Evolutionary conservation across 2,888 invertebrate species (phyloP).

Genomic region (Trissolcus brochymenae): DNA sequence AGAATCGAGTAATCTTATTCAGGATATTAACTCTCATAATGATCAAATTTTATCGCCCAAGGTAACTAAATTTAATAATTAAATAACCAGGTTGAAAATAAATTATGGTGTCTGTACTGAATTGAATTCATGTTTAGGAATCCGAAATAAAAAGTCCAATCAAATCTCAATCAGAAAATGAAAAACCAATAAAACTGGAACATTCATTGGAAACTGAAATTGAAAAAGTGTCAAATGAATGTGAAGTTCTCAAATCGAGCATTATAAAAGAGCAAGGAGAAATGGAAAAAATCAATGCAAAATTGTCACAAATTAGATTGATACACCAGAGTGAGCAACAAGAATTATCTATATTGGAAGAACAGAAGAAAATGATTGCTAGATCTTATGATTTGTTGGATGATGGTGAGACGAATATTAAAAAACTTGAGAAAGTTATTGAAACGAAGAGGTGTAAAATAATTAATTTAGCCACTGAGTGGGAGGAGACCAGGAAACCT

Average conservation of each 20-base stretch:
- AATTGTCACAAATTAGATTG: slow-evolving; percentile 66
- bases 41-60: too few relatives aligned
- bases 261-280: slow-evolving; percentile 70
- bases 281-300: slow-evolving; percentile 68
- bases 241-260: slow-evolving; percentile 67
- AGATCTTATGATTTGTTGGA: slow-evolving; percentile 82
- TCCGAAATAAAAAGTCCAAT: not conserved
- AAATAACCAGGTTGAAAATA: too few relatives aligned
- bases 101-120: too few relatives aligned
- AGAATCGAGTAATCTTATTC: too few relatives aligned
- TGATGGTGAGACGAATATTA: slow-evolving; percentile 80
- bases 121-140: too few relatives aligned
- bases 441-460: slow-evolving; percentile 81
- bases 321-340: slow-evolving; percentile 74
- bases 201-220: slow-evolving; percentile 62
- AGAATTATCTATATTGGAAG: slow-evolving; percentile 73
- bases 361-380: slow-evolving; percentile 78
- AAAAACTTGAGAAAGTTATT: slow-evolving; percentile 79
- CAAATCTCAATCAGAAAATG: slow-evolving; percentile 10
- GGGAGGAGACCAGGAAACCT: slow-evolving; percentile 84
- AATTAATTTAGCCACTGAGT: slow-evolving; percentile 82
- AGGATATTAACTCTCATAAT: too few relatives aligned
- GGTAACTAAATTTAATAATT: too few relatives aligned
- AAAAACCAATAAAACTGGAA: slow-evolving; percentile 54
- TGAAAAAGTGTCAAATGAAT: slow-evolving; percentile 74